Conservation (phyloP, 2,113 vertebrate species). For the Amazona vittata region DNA sequence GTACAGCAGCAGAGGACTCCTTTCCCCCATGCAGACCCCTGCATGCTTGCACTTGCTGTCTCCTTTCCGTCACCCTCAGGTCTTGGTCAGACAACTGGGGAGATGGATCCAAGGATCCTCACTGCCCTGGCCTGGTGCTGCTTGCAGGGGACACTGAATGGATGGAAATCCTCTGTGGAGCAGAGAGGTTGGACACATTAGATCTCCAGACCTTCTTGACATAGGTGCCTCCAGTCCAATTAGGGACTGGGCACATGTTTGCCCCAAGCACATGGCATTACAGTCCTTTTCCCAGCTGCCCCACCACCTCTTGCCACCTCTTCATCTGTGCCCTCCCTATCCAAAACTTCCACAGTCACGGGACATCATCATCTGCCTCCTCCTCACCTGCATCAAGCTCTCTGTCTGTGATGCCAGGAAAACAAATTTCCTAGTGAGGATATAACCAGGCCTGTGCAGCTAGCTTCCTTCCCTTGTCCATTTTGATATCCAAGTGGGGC, state of each 20-base stretch:
- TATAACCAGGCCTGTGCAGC: not conserved
- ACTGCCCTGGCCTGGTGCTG: not conserved
- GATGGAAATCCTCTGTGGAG: not conserved
- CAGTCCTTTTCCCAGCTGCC: not conserved
- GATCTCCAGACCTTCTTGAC: not conserved
- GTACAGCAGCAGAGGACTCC: not conserved
- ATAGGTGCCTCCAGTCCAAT: not conserved
- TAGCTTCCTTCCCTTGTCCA: not conserved
- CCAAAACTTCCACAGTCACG: not conserved
- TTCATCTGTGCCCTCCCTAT: not conserved
- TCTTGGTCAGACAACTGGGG: not conserved
- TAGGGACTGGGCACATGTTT: rapidly evolving
- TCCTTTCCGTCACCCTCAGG: not conserved
- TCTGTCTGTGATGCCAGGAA: not conserved
- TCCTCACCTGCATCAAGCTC: not conserved
- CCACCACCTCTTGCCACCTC: not conserved
- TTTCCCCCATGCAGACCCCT: not conserved
- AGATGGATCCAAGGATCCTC: not conserved
- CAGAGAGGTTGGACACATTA: not conserved
- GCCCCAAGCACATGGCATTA: not conserved
- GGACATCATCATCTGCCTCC: not conserved
- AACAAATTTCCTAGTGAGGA: not conserved
- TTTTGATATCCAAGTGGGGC: not conserved
- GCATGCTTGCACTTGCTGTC: not conserved
- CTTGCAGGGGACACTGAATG: rapidly evolving